A percentile compares a stretch with the other conserved stretches of the same genome.
Evolutionary conservation across 1,140 invertebrate species (phyloP).

Genomic region (Diachasma alloeum): DNA sequence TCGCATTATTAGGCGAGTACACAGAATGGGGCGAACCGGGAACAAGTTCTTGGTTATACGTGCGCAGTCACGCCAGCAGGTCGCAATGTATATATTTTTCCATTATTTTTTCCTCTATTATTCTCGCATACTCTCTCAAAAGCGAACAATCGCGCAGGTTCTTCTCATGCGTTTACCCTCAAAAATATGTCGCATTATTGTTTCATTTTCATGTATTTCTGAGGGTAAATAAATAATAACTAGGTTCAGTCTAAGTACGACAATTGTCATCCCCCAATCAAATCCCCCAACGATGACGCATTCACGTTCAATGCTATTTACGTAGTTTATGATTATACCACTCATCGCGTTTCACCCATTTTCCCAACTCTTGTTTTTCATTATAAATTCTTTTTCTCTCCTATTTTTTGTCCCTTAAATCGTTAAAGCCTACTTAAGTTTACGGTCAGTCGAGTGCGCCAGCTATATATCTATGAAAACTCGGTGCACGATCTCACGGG

Average conservation of each 20-base stretch:
- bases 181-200: neutral
- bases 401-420: slow-evolving; percentile 30
- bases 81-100: slow-evolving; percentile 1
- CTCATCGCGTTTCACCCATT: slow-evolving; percentile 27
- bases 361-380: neutral
- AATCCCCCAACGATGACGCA: neutral
- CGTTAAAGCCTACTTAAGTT: slow-evolving; percentile 43
- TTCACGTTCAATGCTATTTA: slow-evolving; percentile 45
- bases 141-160: neutral
- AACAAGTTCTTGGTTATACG: neutral
- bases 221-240: neutral
- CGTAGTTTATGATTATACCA: slow-evolving; percentile 29
- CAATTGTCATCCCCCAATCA: neutral
- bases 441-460: slow-evolving; percentile 51
- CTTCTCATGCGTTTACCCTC: slow-evolving; percentile 1
- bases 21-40: neutral
- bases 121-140: neutral
- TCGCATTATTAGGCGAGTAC: slow-evolving; percentile 14
- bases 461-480: slow-evolving; percentile 34
- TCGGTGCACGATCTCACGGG: slow-evolving; percentile 14
- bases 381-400: slow-evolving; percentile 18
- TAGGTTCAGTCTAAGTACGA: neutral
- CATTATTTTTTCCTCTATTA: neutral
- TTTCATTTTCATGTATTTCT: neutral
- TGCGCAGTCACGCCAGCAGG: slow-evolving; percentile 5